Conservation (phyloP, 2,113 vertebrate species). For the Parotia lawesii region DNA sequence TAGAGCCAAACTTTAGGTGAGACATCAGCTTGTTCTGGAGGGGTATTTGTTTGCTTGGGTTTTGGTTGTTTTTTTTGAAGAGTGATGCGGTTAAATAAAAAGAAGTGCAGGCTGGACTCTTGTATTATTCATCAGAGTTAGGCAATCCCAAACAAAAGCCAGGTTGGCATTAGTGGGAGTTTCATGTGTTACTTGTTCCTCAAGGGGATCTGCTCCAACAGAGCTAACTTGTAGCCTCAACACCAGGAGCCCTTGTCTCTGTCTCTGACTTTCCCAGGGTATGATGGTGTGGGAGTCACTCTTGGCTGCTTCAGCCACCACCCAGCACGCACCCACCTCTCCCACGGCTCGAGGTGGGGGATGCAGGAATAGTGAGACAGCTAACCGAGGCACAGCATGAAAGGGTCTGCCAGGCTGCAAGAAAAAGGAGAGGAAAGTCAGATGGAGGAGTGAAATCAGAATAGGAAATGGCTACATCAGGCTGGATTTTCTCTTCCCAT, state of each 20-base stretch:
- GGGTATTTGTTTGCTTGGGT: not conserved
- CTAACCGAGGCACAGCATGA: rapidly evolving
- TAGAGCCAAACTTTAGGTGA: not conserved
- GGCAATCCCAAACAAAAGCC: slow-evolving; percentile 36
- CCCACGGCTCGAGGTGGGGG: rapidly evolving
- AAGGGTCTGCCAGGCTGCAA: not conserved
- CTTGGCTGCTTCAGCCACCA: rapidly evolving
- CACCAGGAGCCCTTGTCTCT: not conserved
- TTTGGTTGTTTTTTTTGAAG: slow-evolving; percentile 23
- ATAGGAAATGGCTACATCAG: not conserved
- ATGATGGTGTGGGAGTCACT: not conserved
- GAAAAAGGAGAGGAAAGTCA: not conserved
- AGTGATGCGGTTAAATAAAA: not conserved
- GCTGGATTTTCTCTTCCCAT: not conserved
- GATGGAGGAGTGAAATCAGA: not conserved
- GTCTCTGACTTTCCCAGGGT: not conserved
- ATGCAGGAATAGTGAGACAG: not conserved
- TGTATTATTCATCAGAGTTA: slow-evolving; percentile 44
- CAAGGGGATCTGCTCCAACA: slow-evolving; percentile 16
- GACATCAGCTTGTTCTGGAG: not conserved
- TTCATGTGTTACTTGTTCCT: not conserved
- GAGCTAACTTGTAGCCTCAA: not conserved
- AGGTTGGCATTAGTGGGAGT: slow-evolving; percentile 18
- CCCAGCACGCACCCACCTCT: not conserved
- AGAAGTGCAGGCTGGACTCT: not conserved